Evolutionary conservation across 2,888 invertebrate genomes (phyloP).

Genomic region (Doris montereyensis): DNA sequence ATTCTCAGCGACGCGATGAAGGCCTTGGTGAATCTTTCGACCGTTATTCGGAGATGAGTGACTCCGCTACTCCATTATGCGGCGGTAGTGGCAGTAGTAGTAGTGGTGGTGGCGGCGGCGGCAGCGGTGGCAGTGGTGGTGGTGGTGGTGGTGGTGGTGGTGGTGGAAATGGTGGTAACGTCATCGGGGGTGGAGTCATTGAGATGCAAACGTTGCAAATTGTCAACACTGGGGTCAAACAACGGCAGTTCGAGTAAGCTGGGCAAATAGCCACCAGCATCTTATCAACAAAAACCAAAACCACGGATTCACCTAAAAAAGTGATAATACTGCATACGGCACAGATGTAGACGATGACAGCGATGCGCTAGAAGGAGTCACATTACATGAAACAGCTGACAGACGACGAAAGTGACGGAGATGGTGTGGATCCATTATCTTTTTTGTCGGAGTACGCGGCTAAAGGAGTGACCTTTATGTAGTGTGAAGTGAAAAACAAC

Average conservation of each 20-base stretch:
- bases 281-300: too few species aligned
- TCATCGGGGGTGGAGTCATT: not conserved
- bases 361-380: conserved; percentile 33
- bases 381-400: not conserved
- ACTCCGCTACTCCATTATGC: conserved; percentile 40
- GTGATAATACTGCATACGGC: too few species aligned
- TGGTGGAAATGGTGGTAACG: conserved; percentile 23
- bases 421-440: conserved; percentile 38
- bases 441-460: conserved; percentile 37
- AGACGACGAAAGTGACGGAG: conserved; percentile 1
- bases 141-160: not conserved
- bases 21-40: conserved; percentile 55
- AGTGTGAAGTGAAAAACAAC: not conserved
- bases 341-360: conserved; percentile 28
- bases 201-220: conserved; percentile 13
- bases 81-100: not conserved
- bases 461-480: conserved; percentile 48
- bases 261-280: too few species aligned
- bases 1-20: conserved; percentile 44
- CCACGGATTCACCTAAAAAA: too few species aligned
- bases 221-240: not conserved
- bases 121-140: not conserved
- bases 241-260: too few species aligned
- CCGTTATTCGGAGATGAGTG: conserved; percentile 49
- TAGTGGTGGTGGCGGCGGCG: conserved; percentile 27